phyloP scores from a whole-genome alignment of 2,888 invertebrate genomes.

The Agrochola lota region DNA sequence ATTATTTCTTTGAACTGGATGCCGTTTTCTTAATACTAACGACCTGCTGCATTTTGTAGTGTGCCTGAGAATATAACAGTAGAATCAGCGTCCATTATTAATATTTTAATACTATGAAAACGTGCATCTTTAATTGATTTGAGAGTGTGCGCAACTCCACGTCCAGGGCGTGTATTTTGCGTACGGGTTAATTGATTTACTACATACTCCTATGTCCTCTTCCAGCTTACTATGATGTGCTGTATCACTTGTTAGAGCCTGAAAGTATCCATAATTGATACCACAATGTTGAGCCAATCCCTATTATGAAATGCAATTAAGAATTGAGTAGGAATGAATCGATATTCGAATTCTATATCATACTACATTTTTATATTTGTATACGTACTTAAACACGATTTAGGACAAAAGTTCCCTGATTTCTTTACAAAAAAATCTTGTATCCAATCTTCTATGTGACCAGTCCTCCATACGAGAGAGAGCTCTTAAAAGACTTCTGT shows the following conservation, averaged over 20 bases:
- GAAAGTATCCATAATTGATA: neutral
- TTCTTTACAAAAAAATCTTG: neutral
- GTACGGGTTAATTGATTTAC: neutral
- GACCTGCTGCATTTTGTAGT: neutral
- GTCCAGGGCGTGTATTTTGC: neutral
- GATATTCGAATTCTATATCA: neutral
- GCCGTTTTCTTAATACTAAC: neutral
- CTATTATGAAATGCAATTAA: neutral
- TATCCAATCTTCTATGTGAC: conserved; percentile 1
- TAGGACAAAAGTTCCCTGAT: neutral
- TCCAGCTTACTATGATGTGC: neutral
- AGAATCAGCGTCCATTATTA: neutral
- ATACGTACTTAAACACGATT: too few species aligned
- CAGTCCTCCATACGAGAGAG: neutral
- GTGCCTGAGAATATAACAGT: neutral
- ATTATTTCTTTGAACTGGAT: neutral
- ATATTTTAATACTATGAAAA: neutral
- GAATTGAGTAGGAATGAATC: neutral
- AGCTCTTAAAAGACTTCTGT: conserved; percentile 30
- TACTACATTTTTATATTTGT: neutral
- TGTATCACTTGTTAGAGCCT: neutral
- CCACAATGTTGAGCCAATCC: neutral
- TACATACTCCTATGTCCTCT: neutral
- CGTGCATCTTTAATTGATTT: neutral
- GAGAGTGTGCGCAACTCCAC: neutral